A percentile compares a stretch with the other conserved stretches of the same genome.
Evolutionary conservation across 92 coral and sea anemone species (phyloP).

Genomic region (Nematostella vectensis): DNA sequence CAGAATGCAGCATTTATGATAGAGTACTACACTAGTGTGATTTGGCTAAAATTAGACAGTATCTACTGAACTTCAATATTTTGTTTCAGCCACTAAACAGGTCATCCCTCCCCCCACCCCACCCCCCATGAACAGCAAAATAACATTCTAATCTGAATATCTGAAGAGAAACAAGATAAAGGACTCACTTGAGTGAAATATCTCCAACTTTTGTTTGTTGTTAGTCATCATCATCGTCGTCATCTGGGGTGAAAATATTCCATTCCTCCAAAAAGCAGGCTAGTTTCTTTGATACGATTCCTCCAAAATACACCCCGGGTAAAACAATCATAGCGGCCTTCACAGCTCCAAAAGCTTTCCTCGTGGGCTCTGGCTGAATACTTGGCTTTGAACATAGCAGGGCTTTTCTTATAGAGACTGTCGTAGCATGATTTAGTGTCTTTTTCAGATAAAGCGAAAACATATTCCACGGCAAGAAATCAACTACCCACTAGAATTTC

Average conservation of each 20-base stretch:
- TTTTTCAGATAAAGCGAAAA: constrained; percentile 23
- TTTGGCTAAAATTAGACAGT: no score
- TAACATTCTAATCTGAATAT: no score
- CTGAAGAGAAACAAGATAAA: no score
- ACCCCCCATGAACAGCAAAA: no score
- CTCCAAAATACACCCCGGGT: constrained; percentile 68
- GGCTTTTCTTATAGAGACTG: constrained; percentile 8
- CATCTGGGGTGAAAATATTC: constrained; percentile 80
- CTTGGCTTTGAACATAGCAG: constrained; percentile 8
- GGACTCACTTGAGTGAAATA: no score
- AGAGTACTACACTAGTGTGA: no score
- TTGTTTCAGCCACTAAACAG: no score
- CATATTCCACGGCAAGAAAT: constrained; percentile 25
- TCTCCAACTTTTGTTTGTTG: background rate
- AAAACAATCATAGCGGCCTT: constrained; percentile 28
- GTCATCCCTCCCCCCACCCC: no score
- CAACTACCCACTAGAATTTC: no score
- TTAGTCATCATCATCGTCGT: constrained; percentile 82
- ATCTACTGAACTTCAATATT: no score
- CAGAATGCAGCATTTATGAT: no score
- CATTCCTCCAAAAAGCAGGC: constrained; percentile 79
- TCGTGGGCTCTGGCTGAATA: constrained; percentile 31
- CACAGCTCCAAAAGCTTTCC: constrained; percentile 33
- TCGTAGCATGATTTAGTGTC: constrained; percentile 10
- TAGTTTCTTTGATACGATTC: constrained; percentile 50